phyloP scores from a whole-genome alignment of 1,140 invertebrate species.

The Sipha flava region DNA sequence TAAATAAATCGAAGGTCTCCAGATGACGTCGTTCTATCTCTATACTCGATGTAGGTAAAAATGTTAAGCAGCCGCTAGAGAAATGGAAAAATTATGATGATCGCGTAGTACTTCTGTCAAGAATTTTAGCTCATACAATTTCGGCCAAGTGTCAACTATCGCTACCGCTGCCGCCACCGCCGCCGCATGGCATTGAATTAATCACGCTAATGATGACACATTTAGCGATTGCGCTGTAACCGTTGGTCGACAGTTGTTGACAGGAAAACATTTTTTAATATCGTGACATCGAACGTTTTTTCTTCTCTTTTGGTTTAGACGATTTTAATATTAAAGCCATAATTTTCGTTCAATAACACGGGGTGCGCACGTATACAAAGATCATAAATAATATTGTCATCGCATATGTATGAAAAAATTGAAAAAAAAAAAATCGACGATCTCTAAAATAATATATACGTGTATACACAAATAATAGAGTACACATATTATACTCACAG shows the following conservation, averaged over 20 bases:
- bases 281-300: not conserved
- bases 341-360: not conserved
- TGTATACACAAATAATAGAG: no score
- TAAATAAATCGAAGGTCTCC: no score
- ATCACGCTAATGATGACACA: constrained; percentile 14
- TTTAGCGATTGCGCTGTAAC: not conserved
- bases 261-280: constrained; percentile 5
- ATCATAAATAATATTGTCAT: no score
- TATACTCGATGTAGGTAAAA: no score
- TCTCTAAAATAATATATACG: no score
- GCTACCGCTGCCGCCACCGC: no score
- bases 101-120: not conserved
- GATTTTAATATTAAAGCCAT: not conserved
- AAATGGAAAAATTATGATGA: not conserved
- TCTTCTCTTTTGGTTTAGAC: not conserved
- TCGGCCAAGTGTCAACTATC: not conserved
- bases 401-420: no score
- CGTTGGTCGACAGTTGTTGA: not conserved
- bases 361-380: no score
- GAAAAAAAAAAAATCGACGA: no score
- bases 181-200: not conserved
- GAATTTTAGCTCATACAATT: not conserved
- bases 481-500: no score
- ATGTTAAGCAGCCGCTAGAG: not conserved
- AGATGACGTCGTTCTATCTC: no score